These are phyloP conservation scores for Haemorhous mexicanus DNA, from an alignment of 2,113 vertebrate genomes.

Conservation along the genomic window DNA sequence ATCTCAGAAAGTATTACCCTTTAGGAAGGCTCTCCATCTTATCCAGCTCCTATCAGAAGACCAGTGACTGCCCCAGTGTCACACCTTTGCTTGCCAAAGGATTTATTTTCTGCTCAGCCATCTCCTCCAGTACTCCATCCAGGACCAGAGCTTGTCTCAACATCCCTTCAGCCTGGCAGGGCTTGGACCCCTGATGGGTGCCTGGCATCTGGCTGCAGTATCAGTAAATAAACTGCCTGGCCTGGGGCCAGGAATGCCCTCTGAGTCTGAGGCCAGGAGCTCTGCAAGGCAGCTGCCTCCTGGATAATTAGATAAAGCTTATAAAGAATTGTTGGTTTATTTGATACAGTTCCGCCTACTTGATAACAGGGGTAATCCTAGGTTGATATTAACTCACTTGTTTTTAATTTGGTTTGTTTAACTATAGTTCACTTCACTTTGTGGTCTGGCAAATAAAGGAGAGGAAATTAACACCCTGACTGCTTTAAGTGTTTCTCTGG, in stretches of 20 bases:
- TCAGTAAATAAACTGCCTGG: background rate
- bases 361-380: slow-evolving; percentile 37
- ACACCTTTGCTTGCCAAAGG: background rate
- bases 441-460: slow-evolving; percentile 44
- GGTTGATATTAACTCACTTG: slow-evolving; percentile 50
- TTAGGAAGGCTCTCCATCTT: background rate
- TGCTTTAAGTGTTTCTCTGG: background rate
- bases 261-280: background rate
- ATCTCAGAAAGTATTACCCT: background rate
- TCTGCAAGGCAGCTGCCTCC: slow-evolving; percentile 29
- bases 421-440: slow-evolving; percentile 47
- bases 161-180: background rate
- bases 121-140: background rate
- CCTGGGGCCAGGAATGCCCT: background rate
- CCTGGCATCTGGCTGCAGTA: background rate
- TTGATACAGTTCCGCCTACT: slow-evolving; percentile 21
- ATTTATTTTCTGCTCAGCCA: background rate
- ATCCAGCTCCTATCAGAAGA: background rate
- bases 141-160: background rate
- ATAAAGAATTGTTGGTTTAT: slow-evolving; percentile 58
- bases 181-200: background rate
- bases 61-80: background rate
- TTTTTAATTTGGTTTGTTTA: slow-evolving; percentile 64
- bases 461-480: slow-evolving; percentile 56
- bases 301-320: slow-evolving; percentile 58